Base-by-base conservation (phyloP, 2,113 vertebrate genomes). In the Dasyprocta punctata region DNA sequence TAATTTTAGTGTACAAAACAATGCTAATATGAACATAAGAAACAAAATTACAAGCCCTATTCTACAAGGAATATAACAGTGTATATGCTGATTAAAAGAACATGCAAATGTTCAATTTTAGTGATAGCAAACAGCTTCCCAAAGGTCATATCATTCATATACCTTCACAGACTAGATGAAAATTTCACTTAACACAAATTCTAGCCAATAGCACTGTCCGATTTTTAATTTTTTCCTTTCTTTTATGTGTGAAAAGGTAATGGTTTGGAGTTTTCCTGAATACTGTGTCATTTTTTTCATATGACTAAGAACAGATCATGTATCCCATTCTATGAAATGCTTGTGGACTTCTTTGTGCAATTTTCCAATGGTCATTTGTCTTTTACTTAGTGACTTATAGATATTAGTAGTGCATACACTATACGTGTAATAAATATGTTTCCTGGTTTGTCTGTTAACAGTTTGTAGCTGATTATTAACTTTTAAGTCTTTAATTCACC, bases 401-500 rank as follows among this genome's bases (percentile, higher is more conserved):
- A 22, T 97, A 78, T 82, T 78, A 89, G 90, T 93, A 73, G 41
- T 95, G 13, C 92, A 10, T 86, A 78, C 3, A 54, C 47, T 86
- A 4, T 67, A 65, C 73, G 6, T 56, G 16, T 94, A 82, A 80
- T 95, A 96, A 96, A 94, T 86, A 81, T 80, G n/a, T 95, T 94
- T 93, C 49, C 33, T 14, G 30, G 44, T 47, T 92, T 95, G 49
- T 90, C 60, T 93, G 87, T 95, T 90, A 96, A 95, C 75, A 95
- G 77, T 92, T 89, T 96, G 95, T 92, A 84, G 49, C 75, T 87
- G 92, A 2, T 28, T 96, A 58, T 90, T 96, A 38, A 90, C 28
- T 67, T 93, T 95, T 95, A 97, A 92, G 41, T 87, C 77, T 95
- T 96, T 89, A 95, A 95, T 83, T 60, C 71, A 96, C 52, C 8